A percentile compares a stretch with the other conserved stretches of the same genome.
These are phyloP conservation scores for Euura saliciscinereae DNA, from an alignment of 1,140 invertebrate genomes.

Conservation along the genomic window DNA sequence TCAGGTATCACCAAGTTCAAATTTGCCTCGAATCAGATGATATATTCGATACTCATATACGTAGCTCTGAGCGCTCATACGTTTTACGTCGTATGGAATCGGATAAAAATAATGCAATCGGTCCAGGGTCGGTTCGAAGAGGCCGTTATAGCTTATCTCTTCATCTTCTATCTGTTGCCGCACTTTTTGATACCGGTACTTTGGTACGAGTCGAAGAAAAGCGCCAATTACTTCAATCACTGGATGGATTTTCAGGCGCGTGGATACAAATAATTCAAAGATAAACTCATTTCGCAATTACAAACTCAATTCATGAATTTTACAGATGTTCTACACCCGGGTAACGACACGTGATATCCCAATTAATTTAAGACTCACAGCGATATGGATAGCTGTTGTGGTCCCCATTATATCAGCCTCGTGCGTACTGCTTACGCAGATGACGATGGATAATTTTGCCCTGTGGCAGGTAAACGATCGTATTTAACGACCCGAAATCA, in stretches of 20 bases:
- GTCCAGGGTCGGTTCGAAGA: slow-evolving; percentile 71
- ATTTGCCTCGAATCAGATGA: slow-evolving; percentile 58
- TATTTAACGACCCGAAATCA: no score
- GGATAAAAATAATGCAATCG: slow-evolving; percentile 27
- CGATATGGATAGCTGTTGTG: neutral
- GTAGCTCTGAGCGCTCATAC: slow-evolving; percentile 46
- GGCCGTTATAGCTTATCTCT: slow-evolving; percentile 72
- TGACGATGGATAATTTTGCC: slow-evolving; percentile 8
- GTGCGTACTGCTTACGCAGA: neutral
- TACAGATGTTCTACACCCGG: slow-evolving; percentile 8
- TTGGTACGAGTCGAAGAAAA: slow-evolving; percentile 68
- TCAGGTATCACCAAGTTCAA: slow-evolving; percentile 57
- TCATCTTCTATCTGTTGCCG: slow-evolving; percentile 69
- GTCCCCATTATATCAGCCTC: slow-evolving; percentile 1
- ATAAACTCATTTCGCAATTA: neutral
- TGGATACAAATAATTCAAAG: neutral
- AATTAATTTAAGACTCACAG: neutral
- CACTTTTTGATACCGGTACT: slow-evolving; percentile 65
- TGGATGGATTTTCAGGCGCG: slow-evolving; percentile 68
- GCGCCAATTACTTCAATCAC: slow-evolving; percentile 64
- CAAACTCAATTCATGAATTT: neutral
- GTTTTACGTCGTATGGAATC: slow-evolving; percentile 29
- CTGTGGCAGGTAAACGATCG: slow-evolving; percentile 23
- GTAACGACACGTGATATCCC: slow-evolving; percentile 2
- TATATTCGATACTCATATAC: slow-evolving; percentile 64